Conservation (phyloP, 1,140 invertebrate genomes). For the Caenorhabditis elegans region DNA sequence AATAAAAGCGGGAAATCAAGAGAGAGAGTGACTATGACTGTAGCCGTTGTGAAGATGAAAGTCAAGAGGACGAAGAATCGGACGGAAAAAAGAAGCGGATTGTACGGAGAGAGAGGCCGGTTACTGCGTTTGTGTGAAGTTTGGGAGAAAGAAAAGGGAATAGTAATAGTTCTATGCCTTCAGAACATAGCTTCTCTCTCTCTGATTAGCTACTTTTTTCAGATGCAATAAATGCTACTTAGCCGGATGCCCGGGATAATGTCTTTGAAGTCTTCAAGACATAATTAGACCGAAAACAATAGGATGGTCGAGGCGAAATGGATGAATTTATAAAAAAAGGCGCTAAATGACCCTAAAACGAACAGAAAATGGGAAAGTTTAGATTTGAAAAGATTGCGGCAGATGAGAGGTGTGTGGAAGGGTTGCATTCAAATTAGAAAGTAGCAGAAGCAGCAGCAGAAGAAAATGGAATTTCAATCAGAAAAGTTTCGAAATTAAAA, state of each 20-base stretch:
- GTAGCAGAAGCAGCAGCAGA: background rate
- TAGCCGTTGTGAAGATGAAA: background rate
- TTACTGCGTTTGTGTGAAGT: background rate
- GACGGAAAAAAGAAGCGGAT: constrained; percentile 19
- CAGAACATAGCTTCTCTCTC: background rate
- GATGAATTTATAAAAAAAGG: constrained; percentile 2
- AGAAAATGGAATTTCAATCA: too few relatives aligned
- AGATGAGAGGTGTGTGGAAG: too few relatives aligned
- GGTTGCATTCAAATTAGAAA: background rate
- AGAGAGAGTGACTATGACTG: background rate
- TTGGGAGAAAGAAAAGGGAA: background rate
- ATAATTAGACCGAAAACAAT: background rate
- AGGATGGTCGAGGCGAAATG: background rate
- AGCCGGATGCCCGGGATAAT: background rate
- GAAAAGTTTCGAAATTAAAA: too few relatives aligned
- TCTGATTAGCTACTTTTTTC: background rate
- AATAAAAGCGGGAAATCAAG: background rate
- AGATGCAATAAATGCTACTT: background rate
- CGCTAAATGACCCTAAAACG: background rate
- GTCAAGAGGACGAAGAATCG: background rate
- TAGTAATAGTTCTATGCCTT: background rate
- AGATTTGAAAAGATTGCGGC: background rate
- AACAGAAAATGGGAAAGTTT: background rate
- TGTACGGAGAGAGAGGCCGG: background rate
- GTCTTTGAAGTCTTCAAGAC: background rate